Evolutionary conservation across 2,888 invertebrate species (phyloP).

Genomic region (Leistus spinibarbis): DNA sequence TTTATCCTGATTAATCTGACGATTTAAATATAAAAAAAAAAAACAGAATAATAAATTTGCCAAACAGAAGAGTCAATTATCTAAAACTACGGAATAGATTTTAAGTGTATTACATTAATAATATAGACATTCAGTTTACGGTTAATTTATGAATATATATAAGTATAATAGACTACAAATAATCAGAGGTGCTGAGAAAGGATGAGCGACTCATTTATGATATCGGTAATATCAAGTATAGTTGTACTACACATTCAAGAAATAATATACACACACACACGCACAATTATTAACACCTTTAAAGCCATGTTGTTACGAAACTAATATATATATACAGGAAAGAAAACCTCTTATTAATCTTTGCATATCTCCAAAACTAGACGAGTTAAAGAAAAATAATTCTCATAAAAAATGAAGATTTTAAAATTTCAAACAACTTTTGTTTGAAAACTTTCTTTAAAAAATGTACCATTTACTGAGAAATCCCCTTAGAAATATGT

Average conservation of each 20-base stretch:
- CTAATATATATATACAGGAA: too few relatives aligned
- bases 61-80: conserved; percentile 8
- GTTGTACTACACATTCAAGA: conserved; percentile 36
- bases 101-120: conserved; percentile 29
- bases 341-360: too few relatives aligned
- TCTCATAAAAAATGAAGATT: too few relatives aligned
- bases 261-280: conserved; percentile 35
- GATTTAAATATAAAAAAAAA: background rate
- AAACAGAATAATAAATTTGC: background rate
- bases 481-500: too few relatives aligned
- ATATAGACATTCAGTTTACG: conserved; percentile 33
- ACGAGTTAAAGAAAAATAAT: too few relatives aligned
- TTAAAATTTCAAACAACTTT: too few relatives aligned
- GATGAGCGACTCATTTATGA: conserved; percentile 20
- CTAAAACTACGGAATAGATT: conserved; percentile 31
- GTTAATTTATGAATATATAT: too few relatives aligned
- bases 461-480: too few relatives aligned
- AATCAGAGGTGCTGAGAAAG: conserved; percentile 36
- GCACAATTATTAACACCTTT: conserved; percentile 1
- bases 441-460: too few relatives aligned
- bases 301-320: too few relatives aligned
- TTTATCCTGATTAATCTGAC: too few relatives aligned
- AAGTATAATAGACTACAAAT: conserved; percentile 23
- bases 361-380: too few relatives aligned
- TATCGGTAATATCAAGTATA: conserved; percentile 21